Percentiles rank a stretch among this genome's conserved stretches.
Evolutionary conservation across 2,113 vertebrate genomes (phyloP).

Genomic region (Perca fluviatilis): DNA sequence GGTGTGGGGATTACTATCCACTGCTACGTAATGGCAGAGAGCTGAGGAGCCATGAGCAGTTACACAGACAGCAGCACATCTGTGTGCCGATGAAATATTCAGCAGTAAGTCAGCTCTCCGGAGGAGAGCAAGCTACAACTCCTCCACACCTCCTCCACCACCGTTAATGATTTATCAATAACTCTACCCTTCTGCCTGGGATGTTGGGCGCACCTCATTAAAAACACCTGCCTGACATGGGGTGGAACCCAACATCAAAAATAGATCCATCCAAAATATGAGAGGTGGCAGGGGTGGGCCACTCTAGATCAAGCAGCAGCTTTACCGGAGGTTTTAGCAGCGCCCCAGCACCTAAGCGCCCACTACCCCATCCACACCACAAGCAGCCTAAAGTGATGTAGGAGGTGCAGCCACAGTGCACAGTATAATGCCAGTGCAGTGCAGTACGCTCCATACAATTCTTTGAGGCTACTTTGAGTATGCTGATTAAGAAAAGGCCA

Average conservation of each 20-base stretch:
- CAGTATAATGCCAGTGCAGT: slow-evolving; percentile 30
- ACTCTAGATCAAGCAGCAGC: slow-evolving; percentile 57
- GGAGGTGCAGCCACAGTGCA: slow-evolving; percentile 49
- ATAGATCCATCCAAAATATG: slow-evolving; percentile 80
- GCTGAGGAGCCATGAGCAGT: slow-evolving; percentile 81
- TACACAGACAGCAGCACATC: slow-evolving; percentile 87
- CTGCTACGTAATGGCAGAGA: slow-evolving; percentile 73
- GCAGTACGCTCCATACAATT: slow-evolving; percentile 31
- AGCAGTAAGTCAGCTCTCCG: slow-evolving; percentile 82
- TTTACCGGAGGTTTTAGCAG: slow-evolving; percentile 67
- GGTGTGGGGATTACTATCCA: slow-evolving; percentile 68
- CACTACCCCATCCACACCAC: slow-evolving; percentile 49
- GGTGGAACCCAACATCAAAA: slow-evolving; percentile 83
- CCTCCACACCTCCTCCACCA: slow-evolving; percentile 82
- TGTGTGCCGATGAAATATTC: slow-evolving; percentile 88
- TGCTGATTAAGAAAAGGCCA: slow-evolving; percentile 38
- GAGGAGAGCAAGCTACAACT: slow-evolving; percentile 79
- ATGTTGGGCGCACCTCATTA: slow-evolving; percentile 79
- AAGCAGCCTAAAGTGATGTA: slow-evolving; percentile 62
- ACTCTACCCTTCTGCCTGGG: slow-evolving; percentile 76
- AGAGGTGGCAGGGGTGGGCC: slow-evolving; percentile 44
- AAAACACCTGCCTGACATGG: slow-evolving; percentile 78
- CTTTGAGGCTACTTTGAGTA: slow-evolving; percentile 44
- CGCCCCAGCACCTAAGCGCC: slow-evolving; percentile 50
- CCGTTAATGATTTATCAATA: slow-evolving; percentile 89